These are phyloP conservation scores for Macrophya alboannulata DNA, from an alignment of 2,888 invertebrate genomes.

Conservation along the genomic window DNA sequence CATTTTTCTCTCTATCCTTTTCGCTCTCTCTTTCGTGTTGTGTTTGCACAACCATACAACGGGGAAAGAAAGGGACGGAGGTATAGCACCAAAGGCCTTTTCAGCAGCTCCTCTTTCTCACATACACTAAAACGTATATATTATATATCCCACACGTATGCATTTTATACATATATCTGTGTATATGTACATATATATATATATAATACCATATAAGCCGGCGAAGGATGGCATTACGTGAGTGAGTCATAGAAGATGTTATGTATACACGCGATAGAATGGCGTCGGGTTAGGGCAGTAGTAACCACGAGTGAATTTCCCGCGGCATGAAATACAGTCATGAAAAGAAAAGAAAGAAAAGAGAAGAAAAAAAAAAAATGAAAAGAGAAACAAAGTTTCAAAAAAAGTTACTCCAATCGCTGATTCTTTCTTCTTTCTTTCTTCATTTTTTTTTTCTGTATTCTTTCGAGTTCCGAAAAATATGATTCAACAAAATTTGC, in stretches of 20 bases:
- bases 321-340: slow-evolving; percentile 1
- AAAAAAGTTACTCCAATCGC: neutral
- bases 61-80: neutral
- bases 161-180: neutral
- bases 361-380: neutral
- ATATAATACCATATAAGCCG: slow-evolving; percentile 20
- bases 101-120: neutral
- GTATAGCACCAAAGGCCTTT: neutral
- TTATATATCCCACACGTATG: neutral
- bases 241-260: slow-evolving; percentile 36
- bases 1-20: neutral
- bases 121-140: too few species aligned
- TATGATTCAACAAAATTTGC: neutral
- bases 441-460: neutral
- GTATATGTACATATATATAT: neutral
- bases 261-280: neutral
- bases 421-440: neutral
- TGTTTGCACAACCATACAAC: neutral
- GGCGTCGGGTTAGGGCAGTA: neutral
- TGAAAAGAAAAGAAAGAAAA: neutral
- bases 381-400: neutral
- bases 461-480: neutral
- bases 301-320: slow-evolving; percentile 7
- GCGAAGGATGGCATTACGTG: slow-evolving; percentile 23
- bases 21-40: neutral